These are phyloP conservation scores for Gambusia yucatana DNA, from an alignment of 2,797 vertebrate genomes.

Conservation along the genomic window DNA sequence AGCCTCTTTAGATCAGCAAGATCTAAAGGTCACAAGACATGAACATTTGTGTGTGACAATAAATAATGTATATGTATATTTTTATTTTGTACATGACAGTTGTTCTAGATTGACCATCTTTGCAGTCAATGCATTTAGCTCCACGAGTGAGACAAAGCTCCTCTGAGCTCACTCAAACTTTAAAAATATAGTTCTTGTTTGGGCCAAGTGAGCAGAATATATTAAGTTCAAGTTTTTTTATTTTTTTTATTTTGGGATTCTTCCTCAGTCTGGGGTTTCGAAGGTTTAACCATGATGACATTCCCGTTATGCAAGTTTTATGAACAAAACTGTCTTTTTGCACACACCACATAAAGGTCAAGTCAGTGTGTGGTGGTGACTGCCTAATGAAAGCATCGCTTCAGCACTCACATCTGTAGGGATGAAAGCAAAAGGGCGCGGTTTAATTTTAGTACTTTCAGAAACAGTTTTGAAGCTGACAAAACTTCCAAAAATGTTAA, in stretches of 20 bases:
- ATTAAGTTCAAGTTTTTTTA: neutral
- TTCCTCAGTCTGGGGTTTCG: neutral
- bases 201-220: neutral
- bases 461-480: neutral
- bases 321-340: constrained; percentile 9
- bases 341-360: neutral
- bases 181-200: neutral
- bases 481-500: neutral
- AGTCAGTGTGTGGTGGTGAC: neutral
- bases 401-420: neutral
- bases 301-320: neutral
- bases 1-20: too few relatives aligned
- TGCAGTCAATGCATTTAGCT: neutral
- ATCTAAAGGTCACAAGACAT: too few relatives aligned
- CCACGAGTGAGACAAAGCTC: too few relatives aligned
- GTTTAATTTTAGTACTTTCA: neutral
- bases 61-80: too few relatives aligned
- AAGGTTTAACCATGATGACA: constrained; percentile 1
- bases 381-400: constrained; percentile 6
- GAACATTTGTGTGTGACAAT: too few relatives aligned
- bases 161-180: neutral
- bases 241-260: neutral
- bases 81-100: too few relatives aligned
- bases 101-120: too few relatives aligned
- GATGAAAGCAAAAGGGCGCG: neutral